Conservation (phyloP, 2,113 vertebrate species). For the Montifringilla adamsi region DNA sequence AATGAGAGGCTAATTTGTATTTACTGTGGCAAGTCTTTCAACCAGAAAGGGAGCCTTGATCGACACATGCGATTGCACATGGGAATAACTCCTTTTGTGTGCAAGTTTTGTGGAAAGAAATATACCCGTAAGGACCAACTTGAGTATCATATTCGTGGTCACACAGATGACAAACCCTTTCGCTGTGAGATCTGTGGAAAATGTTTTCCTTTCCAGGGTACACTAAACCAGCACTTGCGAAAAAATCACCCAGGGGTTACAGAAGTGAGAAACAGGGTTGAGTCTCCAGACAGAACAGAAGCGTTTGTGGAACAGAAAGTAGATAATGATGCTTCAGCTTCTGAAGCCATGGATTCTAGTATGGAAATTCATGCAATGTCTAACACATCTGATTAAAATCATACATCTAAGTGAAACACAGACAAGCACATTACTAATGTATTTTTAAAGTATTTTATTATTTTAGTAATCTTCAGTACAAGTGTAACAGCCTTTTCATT, state of each 20-base stretch:
- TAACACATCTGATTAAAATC: constrained; percentile 73
- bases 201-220: constrained; percentile 99
- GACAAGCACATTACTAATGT: constrained; percentile 74
- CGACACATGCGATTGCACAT: constrained; percentile 98
- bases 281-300: constrained; percentile 89
- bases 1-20: constrained; percentile 95
- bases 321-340: constrained; percentile 78
- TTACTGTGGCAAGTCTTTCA: constrained; percentile 99
- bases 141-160: constrained; percentile 97
- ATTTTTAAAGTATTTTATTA: constrained; percentile 51
- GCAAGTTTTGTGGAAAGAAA: constrained; percentile 98
- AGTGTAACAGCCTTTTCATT: constrained; percentile 58
- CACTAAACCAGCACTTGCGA: constrained; percentile 96
- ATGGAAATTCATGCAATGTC: constrained; percentile 78
- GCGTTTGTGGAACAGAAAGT: constrained; percentile 82
- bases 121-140: constrained; percentile 98
- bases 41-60: constrained; percentile 98
- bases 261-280: constrained; percentile 81
- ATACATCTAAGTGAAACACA: constrained; percentile 35
- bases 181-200: constrained; percentile 98
- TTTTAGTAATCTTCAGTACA: constrained; percentile 57
- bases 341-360: constrained; percentile 85
- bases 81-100: constrained; percentile 98
- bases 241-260: constrained; percentile 93
- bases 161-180: constrained; percentile 98